These are phyloP conservation scores for Pachyseris speciosa DNA, from an alignment of 64 coral and sea anemone species.

Conservation along the genomic window DNA sequence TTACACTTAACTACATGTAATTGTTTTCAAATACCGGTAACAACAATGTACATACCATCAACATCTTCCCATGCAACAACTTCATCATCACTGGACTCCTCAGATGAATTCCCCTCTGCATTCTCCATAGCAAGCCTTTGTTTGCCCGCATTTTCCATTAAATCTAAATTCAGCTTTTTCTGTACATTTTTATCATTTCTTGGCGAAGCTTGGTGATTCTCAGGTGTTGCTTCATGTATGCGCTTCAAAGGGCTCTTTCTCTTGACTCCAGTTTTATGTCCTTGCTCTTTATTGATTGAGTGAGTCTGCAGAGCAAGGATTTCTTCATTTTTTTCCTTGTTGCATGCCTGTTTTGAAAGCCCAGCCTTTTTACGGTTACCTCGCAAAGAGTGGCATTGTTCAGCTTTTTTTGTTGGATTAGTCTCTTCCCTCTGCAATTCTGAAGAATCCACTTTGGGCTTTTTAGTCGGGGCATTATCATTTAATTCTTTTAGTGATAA, in stretches of 20 bases:
- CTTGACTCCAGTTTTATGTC: neutral
- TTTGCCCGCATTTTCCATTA: neutral
- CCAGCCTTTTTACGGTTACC: neutral
- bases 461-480: neutral
- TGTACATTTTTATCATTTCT: neutral
- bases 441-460: neutral
- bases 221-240: neutral
- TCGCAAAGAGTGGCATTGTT: neutral
- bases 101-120: neutral
- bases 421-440: neutral
- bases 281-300: neutral
- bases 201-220: neutral
- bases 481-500: neutral
- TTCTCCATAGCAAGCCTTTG: neutral
- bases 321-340: neutral
- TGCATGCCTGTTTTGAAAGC: neutral
- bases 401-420: neutral
- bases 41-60: conserved; percentile 9
- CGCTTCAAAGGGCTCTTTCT: neutral
- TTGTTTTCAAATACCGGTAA: neutral
- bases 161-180: conserved; percentile 8
- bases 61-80: conserved; percentile 74
- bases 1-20: too few species aligned
- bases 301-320: neutral
- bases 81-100: conserved; percentile 58